These are phyloP conservation scores for Zaprionus vittiger DNA, from an alignment of 1,140 invertebrate genomes.

Conservation along the genomic window DNA sequence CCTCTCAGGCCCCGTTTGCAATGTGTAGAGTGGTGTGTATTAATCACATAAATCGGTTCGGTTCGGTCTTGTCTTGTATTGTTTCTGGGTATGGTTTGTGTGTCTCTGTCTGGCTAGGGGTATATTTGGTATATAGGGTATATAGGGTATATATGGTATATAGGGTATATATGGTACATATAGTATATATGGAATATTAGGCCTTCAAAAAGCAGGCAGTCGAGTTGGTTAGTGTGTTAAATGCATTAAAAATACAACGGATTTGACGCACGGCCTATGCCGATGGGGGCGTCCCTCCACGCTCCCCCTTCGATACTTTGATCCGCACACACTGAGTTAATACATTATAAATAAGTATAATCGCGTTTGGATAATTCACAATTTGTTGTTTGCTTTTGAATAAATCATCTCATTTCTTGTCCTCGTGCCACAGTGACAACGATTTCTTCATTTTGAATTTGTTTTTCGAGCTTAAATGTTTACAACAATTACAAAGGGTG, in stretches of 20 bases:
- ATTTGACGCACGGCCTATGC: constrained; percentile 6
- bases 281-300: too few relatives aligned
- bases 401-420: background rate
- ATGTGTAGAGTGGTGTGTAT: background rate
- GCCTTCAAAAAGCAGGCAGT: constrained; percentile 5
- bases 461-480: background rate
- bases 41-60: background rate
- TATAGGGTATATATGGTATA: background rate
- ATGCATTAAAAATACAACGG: constrained; percentile 45
- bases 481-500: constrained; percentile 2
- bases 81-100: background rate
- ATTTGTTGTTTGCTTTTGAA: background rate
- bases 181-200: background rate
- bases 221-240: constrained; percentile 26
- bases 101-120: background rate
- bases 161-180: background rate
- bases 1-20: background rate
- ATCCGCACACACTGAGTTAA: background rate
- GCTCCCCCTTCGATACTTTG: background rate
- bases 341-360: constrained; percentile 1
- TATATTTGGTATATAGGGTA: background rate
- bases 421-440: background rate
- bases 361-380: background rate
- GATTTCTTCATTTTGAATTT: background rate
- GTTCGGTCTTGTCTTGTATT: background rate